phyloP scores from a whole-genome alignment of 2,113 vertebrate species.

The Chloebia gouldiae region DNA sequence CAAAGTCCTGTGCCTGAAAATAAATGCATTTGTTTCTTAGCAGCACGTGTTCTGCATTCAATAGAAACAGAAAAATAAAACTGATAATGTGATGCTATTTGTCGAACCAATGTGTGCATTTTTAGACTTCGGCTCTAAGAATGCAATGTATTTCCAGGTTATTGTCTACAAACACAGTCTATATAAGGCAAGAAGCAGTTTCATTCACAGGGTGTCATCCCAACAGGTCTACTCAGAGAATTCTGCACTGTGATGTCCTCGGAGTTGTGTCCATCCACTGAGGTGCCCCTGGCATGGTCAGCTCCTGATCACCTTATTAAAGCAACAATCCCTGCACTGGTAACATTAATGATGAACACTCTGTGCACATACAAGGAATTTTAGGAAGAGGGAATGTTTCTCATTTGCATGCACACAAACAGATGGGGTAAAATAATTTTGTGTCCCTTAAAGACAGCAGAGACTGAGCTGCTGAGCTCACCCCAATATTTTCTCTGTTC shows the following conservation, averaged over 20 bases:
- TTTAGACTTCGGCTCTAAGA: conserved; percentile 3
- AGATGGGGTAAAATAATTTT: background rate
- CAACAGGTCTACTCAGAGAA: background rate
- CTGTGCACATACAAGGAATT: background rate
- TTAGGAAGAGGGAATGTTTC: background rate
- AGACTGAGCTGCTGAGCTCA: background rate
- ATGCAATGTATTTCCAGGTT: background rate
- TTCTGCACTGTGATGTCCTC: background rate
- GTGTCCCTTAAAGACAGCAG: background rate
- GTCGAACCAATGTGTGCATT: conserved; percentile 21
- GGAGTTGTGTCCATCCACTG: background rate
- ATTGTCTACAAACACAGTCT: background rate
- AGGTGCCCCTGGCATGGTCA: background rate
- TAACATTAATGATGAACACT: background rate
- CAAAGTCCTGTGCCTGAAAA: conserved; percentile 75
- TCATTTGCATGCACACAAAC: background rate
- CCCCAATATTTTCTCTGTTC: background rate
- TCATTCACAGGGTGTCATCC: background rate
- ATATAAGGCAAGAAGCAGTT: background rate
- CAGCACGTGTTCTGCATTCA: conserved; percentile 59
- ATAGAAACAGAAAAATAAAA: conserved; percentile 13
- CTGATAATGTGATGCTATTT: conserved; percentile 42
- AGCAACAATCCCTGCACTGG: background rate
- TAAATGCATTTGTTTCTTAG: conserved; percentile 73
- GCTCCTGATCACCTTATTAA: background rate